phyloP scores from a whole-genome alignment of 2,888 invertebrate genomes.

The Entomobrya multifasciata region DNA sequence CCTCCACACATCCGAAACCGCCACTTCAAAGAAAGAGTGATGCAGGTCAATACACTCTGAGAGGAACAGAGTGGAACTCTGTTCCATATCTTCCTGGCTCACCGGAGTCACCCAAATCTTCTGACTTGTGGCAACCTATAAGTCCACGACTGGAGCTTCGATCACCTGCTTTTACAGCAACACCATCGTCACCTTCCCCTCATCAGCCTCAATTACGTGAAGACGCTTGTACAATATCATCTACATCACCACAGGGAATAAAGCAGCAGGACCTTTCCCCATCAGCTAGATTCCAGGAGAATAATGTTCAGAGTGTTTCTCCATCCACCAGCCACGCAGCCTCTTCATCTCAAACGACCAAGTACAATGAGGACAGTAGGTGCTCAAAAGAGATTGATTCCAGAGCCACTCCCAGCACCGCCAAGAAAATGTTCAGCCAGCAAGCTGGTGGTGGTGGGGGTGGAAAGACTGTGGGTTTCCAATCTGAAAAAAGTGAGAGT shows the following conservation, averaged over 20 bases:
- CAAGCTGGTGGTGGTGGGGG: conserved; percentile 1
- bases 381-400: conserved; percentile 55
- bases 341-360: conserved; percentile 18
- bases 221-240: conserved; percentile 37
- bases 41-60: conserved; percentile 46
- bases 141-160: conserved; percentile 69
- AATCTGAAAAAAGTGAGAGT: conserved; percentile 63
- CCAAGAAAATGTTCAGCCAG: conserved; percentile 46
- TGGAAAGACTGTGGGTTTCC: conserved; percentile 61
- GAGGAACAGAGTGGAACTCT: conserved; percentile 47
- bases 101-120: conserved; percentile 76
- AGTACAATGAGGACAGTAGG: conserved; percentile 40
- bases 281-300: neutral
- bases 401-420: conserved; percentile 20
- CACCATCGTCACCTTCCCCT: conserved; percentile 41
- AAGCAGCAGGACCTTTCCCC: neutral
- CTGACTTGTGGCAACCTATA: conserved; percentile 78
- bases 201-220: conserved; percentile 38
- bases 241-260: conserved; percentile 26
- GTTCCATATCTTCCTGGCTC: conserved; percentile 65
- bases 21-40: conserved; percentile 54
- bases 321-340: conserved; percentile 2
- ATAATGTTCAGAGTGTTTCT: conserved; percentile 15
- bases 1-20: neutral
- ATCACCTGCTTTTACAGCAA: conserved; percentile 50